Base-by-base conservation (phyloP, 2,888 invertebrate genomes). In the Pharmacophagus antenor region DNA sequence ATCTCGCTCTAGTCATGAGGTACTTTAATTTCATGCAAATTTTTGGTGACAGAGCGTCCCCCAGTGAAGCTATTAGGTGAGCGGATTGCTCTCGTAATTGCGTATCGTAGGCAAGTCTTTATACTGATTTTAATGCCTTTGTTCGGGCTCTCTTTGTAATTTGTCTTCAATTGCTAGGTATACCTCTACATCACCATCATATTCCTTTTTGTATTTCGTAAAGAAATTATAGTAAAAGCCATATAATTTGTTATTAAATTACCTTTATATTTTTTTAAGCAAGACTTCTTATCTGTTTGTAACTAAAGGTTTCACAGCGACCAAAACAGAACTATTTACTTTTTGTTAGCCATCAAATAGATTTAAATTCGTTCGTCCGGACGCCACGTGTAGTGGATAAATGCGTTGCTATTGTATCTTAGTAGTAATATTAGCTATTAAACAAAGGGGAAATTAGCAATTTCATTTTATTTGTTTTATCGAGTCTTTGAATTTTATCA, bases 41-140 rank as follows among this genome's bases (percentile, higher is more conserved):
- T 88, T 88, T 87, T 82, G 86, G 87, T 82, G 85, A 86, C 85
- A 84, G 76, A 79, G 79, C 75, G 76, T 77, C 78, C 78, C 75
- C 71, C 64, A 71, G 78, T 81, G 82, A 75, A 79, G 84, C 81
- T 83, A 87, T 85, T 86, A 87, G 73, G 79, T 80, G 82, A 83
- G 80, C 78, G 78, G 77, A 88, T 85, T 86, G 89, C 82, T 81
- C 77, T 80, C 73, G 81, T 89, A 87, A 91, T 86, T 89, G 82
- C 77, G 83, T 91, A 89, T 86, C 74, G 88, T 84, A 85, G 84
- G 81, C 87, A 88, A 85, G 83, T 79, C 84, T 86, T 87, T 86
- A 82, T 81, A 73, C 66, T 69, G 75, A 72, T 73, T 73, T 76
- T 73, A 58, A 15, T 71, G 67, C 69, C 79, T 84, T 82, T 82